Evolutionary conservation across 1,140 invertebrate species (phyloP).

Genomic region (Camponotus pennsylvanicus): DNA sequence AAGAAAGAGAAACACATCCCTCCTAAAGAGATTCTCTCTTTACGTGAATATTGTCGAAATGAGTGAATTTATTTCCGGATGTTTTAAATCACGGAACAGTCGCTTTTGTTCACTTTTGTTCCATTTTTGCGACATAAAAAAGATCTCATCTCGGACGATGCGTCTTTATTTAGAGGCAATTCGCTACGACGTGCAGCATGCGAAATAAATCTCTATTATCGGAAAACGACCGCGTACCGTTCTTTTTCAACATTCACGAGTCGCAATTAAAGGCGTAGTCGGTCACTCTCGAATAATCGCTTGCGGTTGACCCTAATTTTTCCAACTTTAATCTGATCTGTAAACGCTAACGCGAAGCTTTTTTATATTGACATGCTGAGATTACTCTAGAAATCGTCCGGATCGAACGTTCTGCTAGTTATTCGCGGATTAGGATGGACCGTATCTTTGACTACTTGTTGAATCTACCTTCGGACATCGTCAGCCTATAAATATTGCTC

Average conservation of each 20-base stretch:
- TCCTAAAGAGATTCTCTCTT: neutral
- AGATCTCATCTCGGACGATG: slow-evolving; percentile 38
- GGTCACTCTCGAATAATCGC: slow-evolving; percentile 24
- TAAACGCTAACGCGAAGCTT: neutral
- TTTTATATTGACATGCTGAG: neutral
- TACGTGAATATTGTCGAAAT: neutral
- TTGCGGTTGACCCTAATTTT: slow-evolving; percentile 25
- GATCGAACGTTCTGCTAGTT: slow-evolving; percentile 10
- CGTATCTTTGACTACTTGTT: slow-evolving; percentile 40
- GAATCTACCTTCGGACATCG: slow-evolving; percentile 36
- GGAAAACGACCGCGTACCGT: neutral
- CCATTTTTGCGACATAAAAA: slow-evolving; percentile 13
- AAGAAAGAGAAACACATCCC: neutral
- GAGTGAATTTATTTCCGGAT: neutral
- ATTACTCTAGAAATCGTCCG: slow-evolving; percentile 11
- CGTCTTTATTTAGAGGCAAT: slow-evolving; percentile 59
- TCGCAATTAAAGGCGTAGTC: slow-evolving; percentile 39
- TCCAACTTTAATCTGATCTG: slow-evolving; percentile 17
- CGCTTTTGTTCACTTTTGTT: neutral
- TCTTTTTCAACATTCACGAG: slow-evolving; percentile 7
- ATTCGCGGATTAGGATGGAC: slow-evolving; percentile 2
- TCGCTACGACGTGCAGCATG: neutral
- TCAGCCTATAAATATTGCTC: slow-evolving; percentile 4
- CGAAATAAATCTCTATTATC: slow-evolving; percentile 60
- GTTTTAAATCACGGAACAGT: neutral